Evolutionary conservation across 2,888 invertebrate genomes (phyloP).

Genomic region (Cheilosia variabilis): DNA sequence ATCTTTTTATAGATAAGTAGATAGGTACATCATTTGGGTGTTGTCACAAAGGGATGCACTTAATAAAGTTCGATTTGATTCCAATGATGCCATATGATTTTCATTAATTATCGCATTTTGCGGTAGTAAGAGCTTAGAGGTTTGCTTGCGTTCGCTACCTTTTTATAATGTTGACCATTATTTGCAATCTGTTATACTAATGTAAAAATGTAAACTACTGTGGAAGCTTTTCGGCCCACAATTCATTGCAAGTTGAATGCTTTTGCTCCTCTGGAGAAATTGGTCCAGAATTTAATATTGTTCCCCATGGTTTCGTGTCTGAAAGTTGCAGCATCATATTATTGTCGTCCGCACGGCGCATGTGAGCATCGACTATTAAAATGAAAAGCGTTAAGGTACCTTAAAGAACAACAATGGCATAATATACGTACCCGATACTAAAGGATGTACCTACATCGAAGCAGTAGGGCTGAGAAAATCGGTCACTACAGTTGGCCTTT

Average conservation of each 20-base stretch:
- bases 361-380: slow-evolving; percentile 55
- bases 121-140: slow-evolving; percentile 38
- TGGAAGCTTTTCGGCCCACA: slow-evolving; percentile 52
- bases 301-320: slow-evolving; percentile 33
- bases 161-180: not conserved
- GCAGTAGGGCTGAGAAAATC: slow-evolving; percentile 68
- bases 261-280: slow-evolving; percentile 12
- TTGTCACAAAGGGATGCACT: slow-evolving; percentile 39
- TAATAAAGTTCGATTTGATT: slow-evolving; percentile 55
- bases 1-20: not conserved
- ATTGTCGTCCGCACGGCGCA: slow-evolving; percentile 41
- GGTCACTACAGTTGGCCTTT: slow-evolving; percentile 69
- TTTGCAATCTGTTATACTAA: slow-evolving; percentile 53
- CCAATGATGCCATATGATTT: slow-evolving; percentile 64
- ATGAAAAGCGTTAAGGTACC: slow-evolving; percentile 50
- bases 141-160: slow-evolving; percentile 13
- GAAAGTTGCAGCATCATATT: not conserved
- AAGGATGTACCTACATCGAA: slow-evolving; percentile 33
- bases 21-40: not conserved
- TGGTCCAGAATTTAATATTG: slow-evolving; percentile 32
- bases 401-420: slow-evolving; percentile 55
- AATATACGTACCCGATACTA: slow-evolving; percentile 45
- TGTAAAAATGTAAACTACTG: not conserved
- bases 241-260: slow-evolving; percentile 32
- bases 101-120: slow-evolving; percentile 44